These are phyloP conservation scores for Coboldia fuscipes DNA, from an alignment of 1,140 invertebrate species.

Conservation along the genomic window DNA sequence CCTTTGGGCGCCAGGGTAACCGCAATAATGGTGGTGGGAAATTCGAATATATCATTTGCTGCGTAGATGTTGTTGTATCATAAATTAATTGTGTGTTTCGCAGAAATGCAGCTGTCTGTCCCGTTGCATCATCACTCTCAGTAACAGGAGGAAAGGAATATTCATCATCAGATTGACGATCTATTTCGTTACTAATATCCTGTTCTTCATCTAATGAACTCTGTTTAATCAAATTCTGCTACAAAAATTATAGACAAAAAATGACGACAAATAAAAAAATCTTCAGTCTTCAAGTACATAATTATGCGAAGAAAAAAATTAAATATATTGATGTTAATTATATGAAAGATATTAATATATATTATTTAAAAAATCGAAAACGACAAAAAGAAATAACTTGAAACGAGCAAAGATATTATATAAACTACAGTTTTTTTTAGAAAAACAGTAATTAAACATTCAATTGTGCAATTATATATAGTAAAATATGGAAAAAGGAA, in stretches of 20 bases:
- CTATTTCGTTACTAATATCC: slow-evolving; percentile 46
- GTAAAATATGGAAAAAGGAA: not conserved
- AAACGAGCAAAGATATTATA: not conserved
- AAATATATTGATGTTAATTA: not conserved
- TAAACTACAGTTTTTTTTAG: not conserved
- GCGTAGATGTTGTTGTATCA: slow-evolving; percentile 22
- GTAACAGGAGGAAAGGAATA: too few relatives aligned
- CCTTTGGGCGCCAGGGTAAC: slow-evolving; percentile 75
- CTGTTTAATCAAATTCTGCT: slow-evolving; percentile 73
- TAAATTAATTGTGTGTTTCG: not conserved
- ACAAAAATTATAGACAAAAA: not conserved
- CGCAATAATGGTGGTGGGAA: not conserved
- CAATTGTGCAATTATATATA: slow-evolving; percentile 1
- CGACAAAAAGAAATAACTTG: not conserved
- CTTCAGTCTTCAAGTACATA: not conserved
- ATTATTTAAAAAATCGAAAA: not conserved
- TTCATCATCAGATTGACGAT: too few relatives aligned
- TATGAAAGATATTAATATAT: not conserved
- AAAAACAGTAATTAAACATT: not conserved
- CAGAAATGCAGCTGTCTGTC: too few relatives aligned
- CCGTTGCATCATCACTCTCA: too few relatives aligned
- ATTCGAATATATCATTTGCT: not conserved
- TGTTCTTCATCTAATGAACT: slow-evolving; percentile 75
- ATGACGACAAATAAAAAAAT: not conserved
- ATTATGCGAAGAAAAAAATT: not conserved